Base-by-base conservation (phyloP, 2,797 vertebrate genomes). In the Pseudotriccus pelzelni region DNA sequence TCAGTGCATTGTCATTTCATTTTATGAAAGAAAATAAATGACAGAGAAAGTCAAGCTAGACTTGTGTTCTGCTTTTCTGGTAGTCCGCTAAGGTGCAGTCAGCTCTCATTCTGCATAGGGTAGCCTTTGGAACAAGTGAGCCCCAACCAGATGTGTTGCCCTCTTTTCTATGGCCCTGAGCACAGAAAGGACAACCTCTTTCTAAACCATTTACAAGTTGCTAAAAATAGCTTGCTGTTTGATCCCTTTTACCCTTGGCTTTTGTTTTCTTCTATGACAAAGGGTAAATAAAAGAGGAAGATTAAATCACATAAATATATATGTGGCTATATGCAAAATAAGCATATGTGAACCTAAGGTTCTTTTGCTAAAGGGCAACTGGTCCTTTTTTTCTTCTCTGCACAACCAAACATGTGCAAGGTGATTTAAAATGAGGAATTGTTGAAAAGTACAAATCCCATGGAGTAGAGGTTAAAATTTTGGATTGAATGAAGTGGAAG, bases 401-500 rank as follows among this genome's bases (percentile, higher is more conserved):
- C 9, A 49, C 43, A 78, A 88, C 7, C 4, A 84, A 72, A 28
- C 4, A 13, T 22, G 24, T 62, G 3, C 18, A 47, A 78, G 36
- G 14, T 49, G 39, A 58, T 87, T 60, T 93, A 55, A 87, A 92
- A 69, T 46, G 23, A 79, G 41, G 21, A 43, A 81, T 43, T 62
- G 39, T 75, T 91, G 46, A 76, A 81, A 89, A 80, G 22, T 87
- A 37, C 14, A 76, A 67, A 85, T 56, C 67, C 36, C 55, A 7
- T 68, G 34, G 23, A 25, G 9, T 37, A 52, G 69, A 88, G 52
- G 62, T 60, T 92, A 95, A 96, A 69, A 72, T 32, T 81, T 94
- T 77, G 88, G 73, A 94, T 95, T 93, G 84, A 67, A 55, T 84
- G 53, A 92, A 94, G 28, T 83, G 70, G 84, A 69, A 86, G 41